These are phyloP conservation scores for Hypomesus transpacificus DNA, from an alignment of 2,113 vertebrate species.

Conservation along the genomic window DNA sequence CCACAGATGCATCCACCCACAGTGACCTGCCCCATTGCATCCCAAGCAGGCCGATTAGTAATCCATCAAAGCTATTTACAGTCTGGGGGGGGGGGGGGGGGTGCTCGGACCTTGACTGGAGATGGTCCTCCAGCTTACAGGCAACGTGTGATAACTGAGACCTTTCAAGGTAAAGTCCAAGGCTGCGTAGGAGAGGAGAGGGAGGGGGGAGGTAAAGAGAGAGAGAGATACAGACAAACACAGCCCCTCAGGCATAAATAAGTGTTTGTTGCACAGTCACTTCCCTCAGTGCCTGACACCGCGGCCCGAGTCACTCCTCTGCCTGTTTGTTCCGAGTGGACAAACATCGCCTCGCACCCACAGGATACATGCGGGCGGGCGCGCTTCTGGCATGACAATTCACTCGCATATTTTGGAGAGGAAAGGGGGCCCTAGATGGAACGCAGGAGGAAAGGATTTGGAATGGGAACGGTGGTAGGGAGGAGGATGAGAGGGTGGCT, in stretches of 20 bases:
- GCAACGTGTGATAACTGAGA: slow-evolving; percentile 21
- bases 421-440: neutral
- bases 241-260: slow-evolving; percentile 10
- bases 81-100: slow-evolving; percentile 10
- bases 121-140: slow-evolving; percentile 26
- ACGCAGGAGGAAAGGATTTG: neutral
- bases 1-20: neutral
- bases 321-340: neutral
- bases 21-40: slow-evolving; percentile 24
- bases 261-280: neutral
- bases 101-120: slow-evolving; percentile 16
- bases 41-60: slow-evolving; percentile 35
- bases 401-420: neutral
- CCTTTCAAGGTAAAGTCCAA: slow-evolving; percentile 10
- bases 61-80: slow-evolving; percentile 47
- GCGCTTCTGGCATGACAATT: neutral
- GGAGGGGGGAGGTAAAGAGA: neutral
- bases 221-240: slow-evolving; percentile 25
- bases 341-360: slow-evolving; percentile 1
- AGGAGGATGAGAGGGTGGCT: neutral
- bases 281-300: neutral
- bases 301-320: neutral
- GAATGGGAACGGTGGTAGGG: neutral
- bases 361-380: neutral
- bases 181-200: neutral